These are phyloP conservation scores for Philaenus spumarius DNA, from an alignment of 1,140 invertebrate genomes.

Conservation along the genomic window DNA sequence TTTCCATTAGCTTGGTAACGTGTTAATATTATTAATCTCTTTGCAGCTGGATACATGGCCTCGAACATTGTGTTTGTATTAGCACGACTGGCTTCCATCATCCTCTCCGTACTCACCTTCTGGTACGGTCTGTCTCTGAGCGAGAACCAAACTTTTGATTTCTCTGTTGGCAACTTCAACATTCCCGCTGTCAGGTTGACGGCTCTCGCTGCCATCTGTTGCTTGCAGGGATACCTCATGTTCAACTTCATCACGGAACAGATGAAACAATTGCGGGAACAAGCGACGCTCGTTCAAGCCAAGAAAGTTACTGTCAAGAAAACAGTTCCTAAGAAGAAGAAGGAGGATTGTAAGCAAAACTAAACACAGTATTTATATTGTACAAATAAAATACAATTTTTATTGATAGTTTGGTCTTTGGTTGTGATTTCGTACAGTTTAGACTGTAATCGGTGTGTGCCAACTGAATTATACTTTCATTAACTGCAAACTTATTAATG, in stretches of 20 bases:
- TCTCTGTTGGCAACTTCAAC: conserved; percentile 71
- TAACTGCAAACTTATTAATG: no score
- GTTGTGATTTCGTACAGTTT: no score
- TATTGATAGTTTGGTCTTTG: no score
- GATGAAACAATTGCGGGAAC: conserved; percentile 64
- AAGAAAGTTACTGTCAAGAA: conserved; percentile 40
- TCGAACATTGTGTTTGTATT: conserved; percentile 80
- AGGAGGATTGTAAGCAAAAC: conserved; percentile 39
- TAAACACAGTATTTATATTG: no score
- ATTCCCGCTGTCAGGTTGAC: conserved; percentile 59
- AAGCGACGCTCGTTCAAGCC: conserved; percentile 40
- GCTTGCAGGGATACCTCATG: conserved; percentile 78
- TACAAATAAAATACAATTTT: conserved; percentile 1
- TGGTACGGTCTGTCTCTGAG: conserved; percentile 74
- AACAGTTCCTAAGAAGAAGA: conserved; percentile 40
- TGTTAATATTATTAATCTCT: no score
- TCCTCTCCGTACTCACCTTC: conserved; percentile 83
- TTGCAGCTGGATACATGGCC: conserved; percentile 57
- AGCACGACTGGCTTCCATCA: conserved; percentile 77
- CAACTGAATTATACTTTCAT: no score
- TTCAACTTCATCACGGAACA: conserved; percentile 86
- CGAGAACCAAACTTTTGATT: conserved; percentile 45
- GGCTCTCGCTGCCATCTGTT: conserved; percentile 57
- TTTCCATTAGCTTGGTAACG: no score
- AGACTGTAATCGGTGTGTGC: no score